These are phyloP conservation scores for Coleophora deauratella DNA, from an alignment of 2,888 invertebrate genomes.

Conservation along the genomic window DNA sequence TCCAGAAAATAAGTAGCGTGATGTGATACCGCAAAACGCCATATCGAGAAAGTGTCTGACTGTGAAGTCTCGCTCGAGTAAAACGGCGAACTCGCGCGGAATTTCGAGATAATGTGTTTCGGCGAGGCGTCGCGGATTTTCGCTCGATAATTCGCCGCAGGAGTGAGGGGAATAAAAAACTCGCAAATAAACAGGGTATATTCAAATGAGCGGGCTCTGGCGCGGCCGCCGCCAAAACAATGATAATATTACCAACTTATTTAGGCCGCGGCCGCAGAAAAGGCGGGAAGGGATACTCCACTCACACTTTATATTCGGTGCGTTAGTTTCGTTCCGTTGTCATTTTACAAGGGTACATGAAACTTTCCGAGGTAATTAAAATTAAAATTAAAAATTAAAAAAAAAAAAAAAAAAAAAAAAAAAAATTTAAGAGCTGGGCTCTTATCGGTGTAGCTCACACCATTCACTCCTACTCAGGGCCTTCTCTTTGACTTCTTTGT, in stretches of 20 bases:
- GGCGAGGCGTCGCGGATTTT: conserved; percentile 44
- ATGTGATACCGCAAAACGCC: no score
- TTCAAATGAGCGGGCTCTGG: conserved; percentile 53
- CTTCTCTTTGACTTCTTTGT: no score
- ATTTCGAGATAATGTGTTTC: conserved; percentile 47
- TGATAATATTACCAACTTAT: conserved; percentile 69
- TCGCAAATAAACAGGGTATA: conserved; percentile 62
- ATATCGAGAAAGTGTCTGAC: no score
- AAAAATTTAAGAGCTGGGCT: no score
- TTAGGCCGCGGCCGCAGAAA: conserved; percentile 40
- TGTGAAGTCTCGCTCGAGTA: conserved; percentile 7
- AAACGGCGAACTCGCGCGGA: conserved; percentile 17
- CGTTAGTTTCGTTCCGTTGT: no score
- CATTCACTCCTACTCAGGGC: no score
- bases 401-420: no score
- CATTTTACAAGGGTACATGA: no score
- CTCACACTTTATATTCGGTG: not conserved
- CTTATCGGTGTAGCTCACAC: no score
- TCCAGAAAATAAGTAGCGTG: no score
- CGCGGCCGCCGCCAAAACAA: conserved; percentile 47
- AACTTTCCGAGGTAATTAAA: no score
- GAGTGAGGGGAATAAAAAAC: conserved; percentile 33
- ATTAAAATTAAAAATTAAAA: no score
- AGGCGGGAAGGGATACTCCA: conserved; percentile 11
- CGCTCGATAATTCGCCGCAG: conserved; percentile 48